These are phyloP conservation scores for Orientallactaga sibirica DNA, from an alignment of 2,797 vertebrate genomes.

Conservation along the genomic window DNA sequence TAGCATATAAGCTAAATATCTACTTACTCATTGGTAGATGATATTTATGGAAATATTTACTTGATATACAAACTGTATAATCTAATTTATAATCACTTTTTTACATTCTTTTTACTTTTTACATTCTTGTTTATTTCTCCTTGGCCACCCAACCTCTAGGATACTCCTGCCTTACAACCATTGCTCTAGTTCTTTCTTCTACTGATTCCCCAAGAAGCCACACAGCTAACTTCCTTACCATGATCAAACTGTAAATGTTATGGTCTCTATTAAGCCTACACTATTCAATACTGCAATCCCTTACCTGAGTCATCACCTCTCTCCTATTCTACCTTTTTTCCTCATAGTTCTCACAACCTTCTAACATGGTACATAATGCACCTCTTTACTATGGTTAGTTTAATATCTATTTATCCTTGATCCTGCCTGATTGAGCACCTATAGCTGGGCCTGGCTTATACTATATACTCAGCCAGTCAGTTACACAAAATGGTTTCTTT, in stretches of 20 bases:
- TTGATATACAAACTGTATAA: not conserved
- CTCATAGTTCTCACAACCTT: not conserved
- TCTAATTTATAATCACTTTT: not conserved
- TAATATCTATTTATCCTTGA: not conserved
- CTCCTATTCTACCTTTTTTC: not conserved
- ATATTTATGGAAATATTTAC: conserved; percentile 11
- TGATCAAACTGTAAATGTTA: conserved; percentile 19
- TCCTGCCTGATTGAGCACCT: not conserved
- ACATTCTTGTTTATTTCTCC: conserved; percentile 16
- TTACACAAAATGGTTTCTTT: conserved; percentile 47
- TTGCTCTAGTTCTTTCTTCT: not conserved
- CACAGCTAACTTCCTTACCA: not conserved
- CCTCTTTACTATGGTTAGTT: conserved; percentile 12
- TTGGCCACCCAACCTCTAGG: not conserved
- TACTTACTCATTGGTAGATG: not conserved
- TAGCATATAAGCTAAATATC: conserved; percentile 29
- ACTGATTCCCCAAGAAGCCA: not conserved
- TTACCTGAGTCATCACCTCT: not conserved
- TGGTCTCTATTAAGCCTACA: not conserved
- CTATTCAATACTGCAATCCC: conserved; percentile 4
- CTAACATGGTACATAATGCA: not conserved
- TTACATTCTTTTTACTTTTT: too few relatives aligned
- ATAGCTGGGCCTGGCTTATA: conserved; percentile 6
- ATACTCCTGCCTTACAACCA: not conserved
- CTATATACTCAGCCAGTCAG: not conserved